A percentile compares a stretch with the other conserved stretches of the same genome.
phyloP scores from a whole-genome alignment of 2,797 vertebrate genomes.

The Microctenopoma steveboyesi region DNA sequence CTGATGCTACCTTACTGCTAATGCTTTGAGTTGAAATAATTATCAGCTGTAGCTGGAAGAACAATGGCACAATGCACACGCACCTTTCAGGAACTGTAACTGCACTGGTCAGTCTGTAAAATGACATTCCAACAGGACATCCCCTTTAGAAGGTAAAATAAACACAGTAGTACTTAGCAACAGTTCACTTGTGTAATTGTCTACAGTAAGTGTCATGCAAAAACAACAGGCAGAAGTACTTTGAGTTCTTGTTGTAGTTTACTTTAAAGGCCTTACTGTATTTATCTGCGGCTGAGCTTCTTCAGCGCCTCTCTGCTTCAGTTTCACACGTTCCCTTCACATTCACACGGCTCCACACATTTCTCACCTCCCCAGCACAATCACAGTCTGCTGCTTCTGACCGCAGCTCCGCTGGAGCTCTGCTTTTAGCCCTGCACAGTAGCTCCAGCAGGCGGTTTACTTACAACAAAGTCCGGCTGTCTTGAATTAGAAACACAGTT shows the following conservation, averaged over 20 bases:
- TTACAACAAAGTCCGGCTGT: not conserved
- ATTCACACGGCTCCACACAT: constrained; percentile 42
- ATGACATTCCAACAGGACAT: not conserved
- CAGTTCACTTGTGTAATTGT: not conserved
- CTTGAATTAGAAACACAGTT: constrained; percentile 27
- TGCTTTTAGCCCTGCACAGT: fast-evolving
- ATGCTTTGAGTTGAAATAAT: too few relatives aligned
- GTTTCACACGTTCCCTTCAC: constrained; percentile 43
- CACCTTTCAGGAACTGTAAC: not conserved
- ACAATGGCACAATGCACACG: too few relatives aligned
- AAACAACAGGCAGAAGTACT: not conserved
- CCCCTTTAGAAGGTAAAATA: not conserved
- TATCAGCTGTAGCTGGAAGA: too few relatives aligned
- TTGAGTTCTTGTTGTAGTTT: not conserved
- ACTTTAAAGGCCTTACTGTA: constrained; percentile 13
- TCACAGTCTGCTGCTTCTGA: constrained; percentile 25
- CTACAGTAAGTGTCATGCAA: not conserved
- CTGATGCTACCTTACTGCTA: too few relatives aligned
- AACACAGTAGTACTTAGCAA: not conserved
- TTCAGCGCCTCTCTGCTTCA: constrained; percentile 9
- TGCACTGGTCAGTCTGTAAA: too few relatives aligned
- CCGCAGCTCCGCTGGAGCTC: constrained; percentile 1
- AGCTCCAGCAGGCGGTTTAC: constrained; percentile 1
- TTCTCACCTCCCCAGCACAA: constrained; percentile 37
- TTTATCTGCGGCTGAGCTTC: constrained; percentile 9